Conservation (phyloP, 2,888 invertebrate genomes). For the Eutolmus rufibarbis region DNA sequence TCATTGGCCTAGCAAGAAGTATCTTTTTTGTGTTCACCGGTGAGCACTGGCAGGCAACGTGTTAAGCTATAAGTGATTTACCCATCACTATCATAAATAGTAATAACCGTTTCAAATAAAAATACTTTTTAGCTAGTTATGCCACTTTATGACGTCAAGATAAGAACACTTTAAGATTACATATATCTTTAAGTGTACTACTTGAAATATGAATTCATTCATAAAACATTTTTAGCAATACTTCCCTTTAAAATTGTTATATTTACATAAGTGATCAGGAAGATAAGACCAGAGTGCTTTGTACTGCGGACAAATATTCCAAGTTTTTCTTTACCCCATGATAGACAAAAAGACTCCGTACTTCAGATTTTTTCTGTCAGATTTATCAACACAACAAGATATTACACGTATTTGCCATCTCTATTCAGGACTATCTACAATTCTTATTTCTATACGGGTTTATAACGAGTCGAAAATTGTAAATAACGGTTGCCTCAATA, state of each 20-base stretch:
- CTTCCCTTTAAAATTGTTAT: not conserved
- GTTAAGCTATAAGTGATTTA: not conserved
- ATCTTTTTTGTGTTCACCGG: too few relatives aligned
- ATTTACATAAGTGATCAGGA: not conserved
- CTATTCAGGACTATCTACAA: too few relatives aligned
- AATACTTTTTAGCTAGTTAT: not conserved
- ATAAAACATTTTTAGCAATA: not conserved
- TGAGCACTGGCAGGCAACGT: too few relatives aligned
- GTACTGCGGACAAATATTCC: not conserved
- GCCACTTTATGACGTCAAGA: not conserved
- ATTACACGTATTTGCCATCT: too few relatives aligned
- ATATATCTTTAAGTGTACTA: not conserved
- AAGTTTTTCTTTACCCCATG: not conserved
- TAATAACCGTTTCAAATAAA: not conserved
- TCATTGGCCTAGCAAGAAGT: too few relatives aligned
- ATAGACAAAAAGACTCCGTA: not conserved
- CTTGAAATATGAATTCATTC: not conserved
- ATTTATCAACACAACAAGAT: not conserved
- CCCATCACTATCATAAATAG: not conserved
- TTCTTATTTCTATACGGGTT: too few relatives aligned
- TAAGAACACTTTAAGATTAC: not conserved
- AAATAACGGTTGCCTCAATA: too few relatives aligned
- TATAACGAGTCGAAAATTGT: too few relatives aligned
- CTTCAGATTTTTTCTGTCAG: not conserved
- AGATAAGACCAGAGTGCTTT: not conserved